Base-by-base conservation (phyloP, 2,113 vertebrate species). In the Rhizomys pruinosus region DNA sequence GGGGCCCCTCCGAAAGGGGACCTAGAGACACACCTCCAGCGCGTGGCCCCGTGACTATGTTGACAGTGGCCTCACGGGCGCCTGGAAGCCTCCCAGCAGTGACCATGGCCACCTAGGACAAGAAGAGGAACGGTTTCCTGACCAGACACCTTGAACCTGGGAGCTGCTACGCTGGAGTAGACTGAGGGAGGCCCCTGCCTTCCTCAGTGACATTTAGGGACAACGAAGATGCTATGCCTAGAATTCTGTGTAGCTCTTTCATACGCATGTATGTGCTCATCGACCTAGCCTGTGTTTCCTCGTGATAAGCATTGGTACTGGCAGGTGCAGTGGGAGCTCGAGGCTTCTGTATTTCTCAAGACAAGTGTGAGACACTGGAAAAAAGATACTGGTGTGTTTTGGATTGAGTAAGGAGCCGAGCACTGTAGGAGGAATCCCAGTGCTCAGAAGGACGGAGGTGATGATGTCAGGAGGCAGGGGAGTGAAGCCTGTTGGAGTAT, bases 1-100 rank as follows among this genome's bases (percentile, higher is more conserved):
- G 96, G 98, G 98, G 98, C 99, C 98, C 98, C 98, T 99, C 98
- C 98, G 98, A 98, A 99, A 99, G 98, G 99, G 98, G 98, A 98
- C 98, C 98, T 99, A 98, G 98, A 99, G 98, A 98, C 98, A 0
- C 95, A 90, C 47, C 96, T 97, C 86, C 98, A 97, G 94, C 98
- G 90, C 97, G 85, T 98, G 90, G 94, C 97, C 95, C 98, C 97
- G 97, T 89, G 98, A 98, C 96, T 97, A 98, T 96, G 79, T 96
- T 2, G 5, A n/a, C 98, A 97, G 97, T 96, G 96, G 86, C 98
- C 96, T 1, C 97, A 96, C 66, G 44, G 89, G 63, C 47, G 37
- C 89, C 96, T 96, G 44, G 80, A 97, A 79, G 88, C 92, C 96
- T 63, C 96, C 93, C 92, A 34, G 77, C 97, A 93, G 95, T 47